Base-by-base conservation (phyloP, 53 echinoderm and acorn worm species). In the Crossaster papposus region DNA sequence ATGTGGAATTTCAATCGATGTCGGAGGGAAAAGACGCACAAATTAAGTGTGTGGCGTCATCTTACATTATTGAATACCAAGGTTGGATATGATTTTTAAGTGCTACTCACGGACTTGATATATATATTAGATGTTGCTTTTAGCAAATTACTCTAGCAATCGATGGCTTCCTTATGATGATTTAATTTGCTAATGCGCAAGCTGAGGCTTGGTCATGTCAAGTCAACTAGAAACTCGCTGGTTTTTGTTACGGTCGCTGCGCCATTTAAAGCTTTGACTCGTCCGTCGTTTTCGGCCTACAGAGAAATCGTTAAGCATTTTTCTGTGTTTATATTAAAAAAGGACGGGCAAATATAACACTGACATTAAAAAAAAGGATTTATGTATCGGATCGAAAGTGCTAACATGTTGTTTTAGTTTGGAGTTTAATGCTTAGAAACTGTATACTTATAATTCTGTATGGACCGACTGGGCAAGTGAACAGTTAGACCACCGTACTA, bases 131-230 rank as follows among this genome's bases (percentile, higher is more conserved):
- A 83, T 83, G 70, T 83, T 83, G 83, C 83, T 68, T 37, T 83
- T 83, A 65, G 83, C 83, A 68, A 28, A 83, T 83, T 83, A 50
- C 83, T 68, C 70, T 83, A 36, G 33, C 10, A 81, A 62, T 81
- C 81, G 81, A 81, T 81, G 63, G 0, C 20, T 20, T 54, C 63
- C 81, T 32, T 63, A 33, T 34, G 54, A 11, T 26, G 63, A 80
- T 36, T 17, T 34, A 81, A 81, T 81, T 81, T 81, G 32, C 34
- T 36, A 80, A 80, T 80, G 80, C 80, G 31, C 53, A 26, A 15
- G 58, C 17, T 80, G 80, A 31, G 50, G 62, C 62, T 28, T 30
- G 30, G 22, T 9, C 58, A 54, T 30, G 80, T 81, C 62, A 51
- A 55, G 33, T 63, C 81, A 81, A 58, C 58, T 81, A 20, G 54